Conservation (phyloP, 2,888 invertebrate genomes). For the Dendrolimus pini region DNA sequence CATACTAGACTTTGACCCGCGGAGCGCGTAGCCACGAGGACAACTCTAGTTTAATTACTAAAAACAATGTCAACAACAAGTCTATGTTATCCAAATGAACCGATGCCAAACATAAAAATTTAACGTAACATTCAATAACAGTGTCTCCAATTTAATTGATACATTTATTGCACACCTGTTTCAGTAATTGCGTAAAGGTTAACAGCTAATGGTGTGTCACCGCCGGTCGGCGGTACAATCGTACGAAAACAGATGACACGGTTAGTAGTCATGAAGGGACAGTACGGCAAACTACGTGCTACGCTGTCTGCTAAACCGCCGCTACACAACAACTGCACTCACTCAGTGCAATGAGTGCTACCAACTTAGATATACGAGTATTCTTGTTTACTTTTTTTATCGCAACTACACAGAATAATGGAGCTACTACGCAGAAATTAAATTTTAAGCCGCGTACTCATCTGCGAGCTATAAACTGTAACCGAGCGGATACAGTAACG, state of each 20-base stretch:
- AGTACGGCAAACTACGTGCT: neutral
- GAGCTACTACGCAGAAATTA: no score
- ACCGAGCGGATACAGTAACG: no score
- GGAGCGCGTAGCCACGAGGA: no score
- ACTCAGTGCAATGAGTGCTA: slow-evolving; percentile 3
- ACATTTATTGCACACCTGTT: slow-evolving; percentile 65
- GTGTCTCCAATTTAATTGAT: slow-evolving; percentile 51
- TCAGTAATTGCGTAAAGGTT: slow-evolving; percentile 56
- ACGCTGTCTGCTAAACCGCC: neutral
- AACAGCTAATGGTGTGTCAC: slow-evolving; percentile 50
- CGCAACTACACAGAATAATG: no score
- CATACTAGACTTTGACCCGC: no score
- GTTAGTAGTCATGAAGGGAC: neutral
- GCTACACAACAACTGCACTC: neutral
- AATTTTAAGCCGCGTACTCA: no score
- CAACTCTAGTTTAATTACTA: no score
- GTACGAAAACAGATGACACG: neutral
- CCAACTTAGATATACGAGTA: neutral
- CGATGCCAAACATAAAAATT: slow-evolving; percentile 10
- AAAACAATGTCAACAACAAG: no score
- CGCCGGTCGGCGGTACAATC: slow-evolving; percentile 7
- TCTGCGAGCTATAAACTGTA: no score
- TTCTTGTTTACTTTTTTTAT: no score
- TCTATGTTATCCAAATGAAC: no score
- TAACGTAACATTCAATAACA: slow-evolving; percentile 39